These are phyloP conservation scores for Stenoptilia bipunctidactyla DNA, from an alignment of 2,888 invertebrate genomes.

Conservation along the genomic window DNA sequence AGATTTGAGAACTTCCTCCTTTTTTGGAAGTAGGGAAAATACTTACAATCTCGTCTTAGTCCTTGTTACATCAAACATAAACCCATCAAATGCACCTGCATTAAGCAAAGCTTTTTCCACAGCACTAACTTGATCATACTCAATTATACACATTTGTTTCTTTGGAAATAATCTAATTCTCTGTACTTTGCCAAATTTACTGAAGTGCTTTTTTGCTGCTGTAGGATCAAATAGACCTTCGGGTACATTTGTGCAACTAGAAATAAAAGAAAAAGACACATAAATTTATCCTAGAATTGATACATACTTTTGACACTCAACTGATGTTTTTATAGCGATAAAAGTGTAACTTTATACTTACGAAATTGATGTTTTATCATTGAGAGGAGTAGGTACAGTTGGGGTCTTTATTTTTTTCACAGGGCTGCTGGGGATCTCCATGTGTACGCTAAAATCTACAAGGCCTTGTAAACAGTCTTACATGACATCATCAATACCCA, in stretches of 20 bases:
- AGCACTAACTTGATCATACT: conserved; percentile 74
- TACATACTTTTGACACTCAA: no score
- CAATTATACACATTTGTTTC: conserved; percentile 75
- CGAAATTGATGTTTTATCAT: conserved; percentile 42
- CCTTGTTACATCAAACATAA: conserved; percentile 72
- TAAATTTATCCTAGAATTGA: no score
- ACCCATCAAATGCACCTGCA: conserved; percentile 73
- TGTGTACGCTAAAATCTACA: conserved; percentile 15
- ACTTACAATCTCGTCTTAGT: conserved; percentile 59
- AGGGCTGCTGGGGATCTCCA: conserved; percentile 33
- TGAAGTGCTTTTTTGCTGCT: conserved; percentile 75
- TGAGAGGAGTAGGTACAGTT: conserved; percentile 28
- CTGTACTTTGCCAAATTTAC: conserved; percentile 78
- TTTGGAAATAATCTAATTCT: conserved; percentile 75
- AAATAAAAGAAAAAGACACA: conserved; percentile 7
- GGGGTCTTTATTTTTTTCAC: conserved; percentile 41
- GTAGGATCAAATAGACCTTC: conserved; percentile 71
- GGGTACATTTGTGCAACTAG: conserved; percentile 76
- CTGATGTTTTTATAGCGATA: no score
- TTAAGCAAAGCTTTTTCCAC: conserved; percentile 72
- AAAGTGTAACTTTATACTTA: conserved; percentile 36
- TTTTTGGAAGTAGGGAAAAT: no score
- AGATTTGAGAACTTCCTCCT: no score
- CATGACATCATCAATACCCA: not conserved
- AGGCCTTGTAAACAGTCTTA: not conserved